Base-by-base conservation (phyloP, 1,140 invertebrate genomes). In the Drosophila sulfurigaster region DNA sequence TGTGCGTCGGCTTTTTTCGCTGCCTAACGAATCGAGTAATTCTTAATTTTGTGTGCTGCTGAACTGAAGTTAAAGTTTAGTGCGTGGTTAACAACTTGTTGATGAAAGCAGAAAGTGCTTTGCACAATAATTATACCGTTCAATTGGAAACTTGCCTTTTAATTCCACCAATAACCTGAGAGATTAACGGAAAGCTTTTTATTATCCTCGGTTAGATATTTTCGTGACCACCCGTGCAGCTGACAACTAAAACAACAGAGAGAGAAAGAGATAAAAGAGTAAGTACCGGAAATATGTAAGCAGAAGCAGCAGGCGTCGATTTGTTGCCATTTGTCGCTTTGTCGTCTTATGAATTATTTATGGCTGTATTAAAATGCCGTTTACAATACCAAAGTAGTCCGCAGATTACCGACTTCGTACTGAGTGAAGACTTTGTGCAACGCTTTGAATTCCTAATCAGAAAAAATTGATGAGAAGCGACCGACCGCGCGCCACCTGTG, bases 361-460 rank as follows among this genome's bases (percentile, higher is more conserved):
- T 74, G 66, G 13, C 20, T 46, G 65, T 74, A 88, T 89, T 67
- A 78, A 80, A 83, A 77, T 71, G 54, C 74, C 77, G 74, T 78
- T 78, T 78, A 70, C 83, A 78, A 78, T 70, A 63, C 70, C 75
- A 80, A 78, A 78, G 73, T 72, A 60, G 67, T 65, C 51, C 41
- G 57, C 32, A 16, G 28, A 16, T 16, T 35, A 52, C 43, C 45
- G 46, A 58, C 75, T 30, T 49, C 30, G 74, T 41, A 35, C 45
- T 25, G 49, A 52, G 11, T 38, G 52, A 38, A 13, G 54, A 52
- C 11, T 68, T 11, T 48, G 66, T 58, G 70, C 70, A 75, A 60
- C 79, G 73, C 70, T 78, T 79, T 83, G 83, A 88, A 88, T 88
- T 88, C 89, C 74, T 81, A 88, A 88, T 88, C 71, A 89, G 74